Conservation (phyloP, 2,797 vertebrate genomes). For the Vireo griseus region DNA sequence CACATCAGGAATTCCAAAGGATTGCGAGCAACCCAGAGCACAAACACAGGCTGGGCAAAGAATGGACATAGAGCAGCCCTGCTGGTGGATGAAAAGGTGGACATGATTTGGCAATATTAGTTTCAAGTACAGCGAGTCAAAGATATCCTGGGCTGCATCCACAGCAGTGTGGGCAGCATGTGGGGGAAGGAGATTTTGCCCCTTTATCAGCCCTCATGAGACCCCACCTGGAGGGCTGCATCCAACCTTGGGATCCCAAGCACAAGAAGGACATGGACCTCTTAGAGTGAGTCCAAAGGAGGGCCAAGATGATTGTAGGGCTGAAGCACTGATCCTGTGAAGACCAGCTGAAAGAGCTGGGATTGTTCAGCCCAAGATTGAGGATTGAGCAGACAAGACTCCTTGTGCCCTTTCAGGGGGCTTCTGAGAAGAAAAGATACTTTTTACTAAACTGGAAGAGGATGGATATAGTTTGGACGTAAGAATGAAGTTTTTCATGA, state of each 20-base stretch:
- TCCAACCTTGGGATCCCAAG: not conserved
- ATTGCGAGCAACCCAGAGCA: not conserved
- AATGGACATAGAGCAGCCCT: not conserved
- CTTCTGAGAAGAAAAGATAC: not conserved
- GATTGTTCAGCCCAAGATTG: not conserved
- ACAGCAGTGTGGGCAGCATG: not conserved
- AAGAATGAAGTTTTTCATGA: not conserved
- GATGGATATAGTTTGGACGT: not conserved
- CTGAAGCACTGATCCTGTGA: not conserved
- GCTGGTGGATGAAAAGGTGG: not conserved
- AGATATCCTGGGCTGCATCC: not conserved
- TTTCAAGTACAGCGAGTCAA: not conserved
- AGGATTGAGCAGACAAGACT: not conserved
- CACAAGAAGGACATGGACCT: not conserved
- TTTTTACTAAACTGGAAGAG: not conserved
- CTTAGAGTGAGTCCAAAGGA: not conserved
- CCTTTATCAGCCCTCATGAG: not conserved
- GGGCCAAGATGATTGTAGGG: no score
- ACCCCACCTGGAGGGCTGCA: not conserved
- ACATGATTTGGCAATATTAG: not conserved
- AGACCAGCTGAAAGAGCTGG: not conserved
- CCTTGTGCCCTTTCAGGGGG: not conserved
- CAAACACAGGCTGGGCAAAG: not conserved
- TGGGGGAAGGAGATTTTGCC: no score
- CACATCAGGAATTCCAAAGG: not conserved